A percentile compares a stretch with the other conserved stretches of the same genome.
phyloP scores from a whole-genome alignment of 1,140 invertebrate genomes.

The Ganaspis sp. region DNA sequence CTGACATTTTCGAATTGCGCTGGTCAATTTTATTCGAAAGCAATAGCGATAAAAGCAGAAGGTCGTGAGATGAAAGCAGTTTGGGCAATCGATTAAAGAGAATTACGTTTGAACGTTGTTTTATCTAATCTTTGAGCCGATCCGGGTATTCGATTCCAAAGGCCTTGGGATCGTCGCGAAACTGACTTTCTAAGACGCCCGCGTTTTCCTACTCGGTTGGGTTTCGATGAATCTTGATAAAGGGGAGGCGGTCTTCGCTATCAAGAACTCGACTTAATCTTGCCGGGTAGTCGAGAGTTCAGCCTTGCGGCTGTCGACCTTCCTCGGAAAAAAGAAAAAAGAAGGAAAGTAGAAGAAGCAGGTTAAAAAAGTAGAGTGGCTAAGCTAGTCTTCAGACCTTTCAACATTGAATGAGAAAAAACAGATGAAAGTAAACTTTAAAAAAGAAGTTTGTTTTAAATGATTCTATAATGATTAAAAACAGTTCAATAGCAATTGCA shows the following conservation, averaged over 20 bases:
- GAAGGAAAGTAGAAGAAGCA: neutral
- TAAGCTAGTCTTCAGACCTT: neutral
- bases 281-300: conserved; percentile 50
- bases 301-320: conserved; percentile 47
- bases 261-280: conserved; percentile 63
- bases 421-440: no score
- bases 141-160: conserved; percentile 54
- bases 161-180: conserved; percentile 49
- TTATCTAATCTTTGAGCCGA: conserved; percentile 49
- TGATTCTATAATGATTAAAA: neutral
- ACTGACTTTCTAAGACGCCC: conserved; percentile 39
- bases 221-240: conserved; percentile 63
- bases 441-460: neutral
- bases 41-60: conserved; percentile 33
- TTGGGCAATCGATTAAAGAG: conserved; percentile 34
- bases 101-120: conserved; percentile 51
- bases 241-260: conserved; percentile 48
- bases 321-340: neutral
- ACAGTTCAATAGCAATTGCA: neutral
- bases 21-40: neutral
- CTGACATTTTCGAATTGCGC: neutral
- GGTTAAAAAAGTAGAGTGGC: neutral
- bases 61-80: conserved; percentile 28
- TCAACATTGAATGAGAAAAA: neutral
- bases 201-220: conserved; percentile 44